Percentiles rank a stretch among this genome's conserved stretches.
Conservation (phyloP, 2,113 vertebrate species). For the Phycodurus eques region DNA sequence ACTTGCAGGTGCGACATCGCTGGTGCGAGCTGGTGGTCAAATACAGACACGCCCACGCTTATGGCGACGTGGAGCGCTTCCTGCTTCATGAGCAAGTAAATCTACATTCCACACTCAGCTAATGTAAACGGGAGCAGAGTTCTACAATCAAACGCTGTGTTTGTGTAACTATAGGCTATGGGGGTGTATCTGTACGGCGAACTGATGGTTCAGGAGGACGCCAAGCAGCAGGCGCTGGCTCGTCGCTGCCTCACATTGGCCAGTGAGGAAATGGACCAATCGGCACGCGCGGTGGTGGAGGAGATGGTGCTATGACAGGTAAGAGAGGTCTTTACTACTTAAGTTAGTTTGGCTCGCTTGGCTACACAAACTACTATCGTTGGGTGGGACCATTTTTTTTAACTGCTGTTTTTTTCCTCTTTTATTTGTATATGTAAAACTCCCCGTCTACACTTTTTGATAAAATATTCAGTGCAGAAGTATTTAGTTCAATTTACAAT, state of each 20-base stretch:
- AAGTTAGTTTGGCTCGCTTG: background rate
- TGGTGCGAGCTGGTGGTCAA: slow-evolving; percentile 95
- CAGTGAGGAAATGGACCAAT: slow-evolving; percentile 83
- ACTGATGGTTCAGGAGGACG: slow-evolving; percentile 91
- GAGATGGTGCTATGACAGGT: slow-evolving; percentile 86
- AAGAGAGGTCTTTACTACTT: slow-evolving; percentile 60
- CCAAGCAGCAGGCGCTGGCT: slow-evolving; percentile 85
- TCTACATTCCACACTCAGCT: background rate
- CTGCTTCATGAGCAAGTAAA: slow-evolving; percentile 86
- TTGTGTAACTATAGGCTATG: slow-evolving; percentile 83
- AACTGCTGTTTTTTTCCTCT: no score
- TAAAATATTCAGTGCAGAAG: background rate
- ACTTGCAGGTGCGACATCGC: slow-evolving; percentile 84
- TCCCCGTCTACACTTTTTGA: background rate
- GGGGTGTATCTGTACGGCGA: slow-evolving; percentile 96
- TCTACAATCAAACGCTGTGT: background rate
- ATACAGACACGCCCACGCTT: slow-evolving; percentile 75
- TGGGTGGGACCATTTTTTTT: no score
- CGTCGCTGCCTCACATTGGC: slow-evolving; percentile 79
- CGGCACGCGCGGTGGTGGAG: slow-evolving; percentile 82
- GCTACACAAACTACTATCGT: no score
- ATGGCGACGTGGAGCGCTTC: slow-evolving; percentile 82
- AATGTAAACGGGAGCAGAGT: background rate
- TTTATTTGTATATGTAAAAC: background rate
- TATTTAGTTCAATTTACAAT: background rate